Conservation (phyloP, 2,113 vertebrate genomes). For the Podiceps cristatus region DNA sequence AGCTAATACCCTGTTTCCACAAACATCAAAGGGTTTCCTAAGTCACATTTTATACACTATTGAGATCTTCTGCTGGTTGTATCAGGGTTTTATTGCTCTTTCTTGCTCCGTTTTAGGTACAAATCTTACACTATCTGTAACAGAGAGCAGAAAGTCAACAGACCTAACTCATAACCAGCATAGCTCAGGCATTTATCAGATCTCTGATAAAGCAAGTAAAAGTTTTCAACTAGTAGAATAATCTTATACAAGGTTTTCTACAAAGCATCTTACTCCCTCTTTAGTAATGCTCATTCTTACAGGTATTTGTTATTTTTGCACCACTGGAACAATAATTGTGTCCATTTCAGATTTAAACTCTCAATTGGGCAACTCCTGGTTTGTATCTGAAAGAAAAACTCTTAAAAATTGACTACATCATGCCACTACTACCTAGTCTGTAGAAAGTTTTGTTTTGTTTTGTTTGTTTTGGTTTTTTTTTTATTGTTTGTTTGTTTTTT, state of each 20-base stretch:
- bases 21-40: conserved; percentile 44
- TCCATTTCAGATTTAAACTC: neutral
- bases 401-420: neutral
- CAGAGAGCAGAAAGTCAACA: neutral
- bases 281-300: neutral
- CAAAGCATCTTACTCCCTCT: neutral
- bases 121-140: neutral
- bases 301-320: neutral
- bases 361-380: neutral
- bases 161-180: neutral
- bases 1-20: neutral
- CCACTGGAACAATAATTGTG: neutral
- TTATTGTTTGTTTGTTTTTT: no score
- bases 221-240: neutral
- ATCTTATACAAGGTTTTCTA: neutral
- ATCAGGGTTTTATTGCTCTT: neutral
- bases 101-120: neutral
- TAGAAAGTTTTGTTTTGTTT: neutral
- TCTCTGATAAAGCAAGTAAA: neutral
- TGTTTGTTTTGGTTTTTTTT: no score
- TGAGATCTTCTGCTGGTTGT: neutral
- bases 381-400: neutral
- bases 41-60: conserved; percentile 3
- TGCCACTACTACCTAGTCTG: neutral
- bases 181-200: neutral